Percentiles rank a stretch among this genome's conserved stretches.
Evolutionary conservation across 2,797 vertebrate species (phyloP).

Genomic region (Aulostomus chinensis): DNA sequence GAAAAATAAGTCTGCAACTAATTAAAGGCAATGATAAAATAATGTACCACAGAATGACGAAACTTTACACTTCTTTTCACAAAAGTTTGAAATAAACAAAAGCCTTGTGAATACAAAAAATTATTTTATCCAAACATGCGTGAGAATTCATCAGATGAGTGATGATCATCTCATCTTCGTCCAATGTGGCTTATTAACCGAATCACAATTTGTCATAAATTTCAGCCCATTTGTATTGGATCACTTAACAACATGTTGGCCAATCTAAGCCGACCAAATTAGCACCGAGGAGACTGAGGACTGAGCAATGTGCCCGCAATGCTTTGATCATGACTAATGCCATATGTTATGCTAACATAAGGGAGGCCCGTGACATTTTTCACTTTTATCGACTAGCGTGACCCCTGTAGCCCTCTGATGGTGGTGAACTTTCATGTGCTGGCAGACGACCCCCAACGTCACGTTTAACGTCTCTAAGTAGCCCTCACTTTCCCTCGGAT

Average conservation of each 20-base stretch:
- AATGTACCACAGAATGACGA: no score
- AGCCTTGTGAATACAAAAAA: no score
- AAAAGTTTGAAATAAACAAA: no score
- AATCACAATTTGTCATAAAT: constrained; percentile 80
- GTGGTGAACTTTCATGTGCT: constrained; percentile 73
- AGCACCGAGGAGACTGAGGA: constrained; percentile 49
- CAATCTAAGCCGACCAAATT: constrained; percentile 69
- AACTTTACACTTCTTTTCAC: no score
- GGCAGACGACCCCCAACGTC: constrained; percentile 62
- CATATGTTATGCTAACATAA: constrained; percentile 70
- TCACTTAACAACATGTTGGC: constrained; percentile 66
- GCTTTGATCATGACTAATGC: constrained; percentile 72
- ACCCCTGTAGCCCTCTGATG: constrained; percentile 67
- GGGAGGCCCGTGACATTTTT: constrained; percentile 73
- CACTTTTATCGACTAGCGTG: constrained; percentile 78
- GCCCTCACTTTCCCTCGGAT: constrained; percentile 76
- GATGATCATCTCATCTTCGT: no score
- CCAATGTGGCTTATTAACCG: constrained; percentile 64
- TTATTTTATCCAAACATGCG: no score
- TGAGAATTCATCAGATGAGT: no score
- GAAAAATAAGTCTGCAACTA: no score
- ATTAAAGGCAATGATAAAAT: no score
- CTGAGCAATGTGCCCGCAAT: constrained; percentile 36
- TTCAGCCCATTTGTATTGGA: constrained; percentile 65
- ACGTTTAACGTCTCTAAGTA: constrained; percentile 76